A percentile compares a stretch with the other conserved stretches of the same genome.
Evolutionary conservation across 2,888 invertebrate genomes (phyloP).

Genomic region (Exephanes ischioxanthus): DNA sequence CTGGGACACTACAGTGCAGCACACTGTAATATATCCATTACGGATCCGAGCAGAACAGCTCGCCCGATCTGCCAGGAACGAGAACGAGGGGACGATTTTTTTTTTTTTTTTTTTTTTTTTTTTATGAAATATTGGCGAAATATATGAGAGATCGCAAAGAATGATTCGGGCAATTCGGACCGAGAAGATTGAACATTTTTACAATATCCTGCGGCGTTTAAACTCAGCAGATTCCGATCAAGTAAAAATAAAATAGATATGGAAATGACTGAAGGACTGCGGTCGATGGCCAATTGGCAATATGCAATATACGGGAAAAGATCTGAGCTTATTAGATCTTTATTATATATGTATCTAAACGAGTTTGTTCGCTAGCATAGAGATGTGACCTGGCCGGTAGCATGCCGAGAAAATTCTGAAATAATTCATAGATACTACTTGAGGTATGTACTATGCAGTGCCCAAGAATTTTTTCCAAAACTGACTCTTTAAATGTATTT

Average conservation of each 20-base stretch:
- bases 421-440: too few species aligned
- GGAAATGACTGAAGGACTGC: too few species aligned
- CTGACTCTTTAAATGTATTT: too few species aligned
- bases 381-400: too few species aligned
- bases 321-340: too few species aligned
- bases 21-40: not conserved
- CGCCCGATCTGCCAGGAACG: slow-evolving; percentile 2
- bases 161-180: not conserved
- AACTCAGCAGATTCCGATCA: not conserved
- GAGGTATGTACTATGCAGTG: too few species aligned
- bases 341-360: too few species aligned
- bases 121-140: not conserved
- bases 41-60: slow-evolving; percentile 8
- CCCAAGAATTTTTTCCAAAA: too few species aligned
- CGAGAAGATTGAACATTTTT: not conserved
- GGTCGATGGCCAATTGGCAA: too few species aligned
- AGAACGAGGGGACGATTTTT: not conserved
- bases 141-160: not conserved
- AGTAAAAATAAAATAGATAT: not conserved
- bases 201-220: not conserved
- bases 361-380: too few species aligned
- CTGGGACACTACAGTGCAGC: not conserved
- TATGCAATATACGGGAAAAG: too few species aligned
- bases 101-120: not conserved
- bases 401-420: too few species aligned